These are phyloP conservation scores for Neosilurus hyrtlii DNA, from an alignment of 2,797 vertebrate genomes.

Conservation along the genomic window DNA sequence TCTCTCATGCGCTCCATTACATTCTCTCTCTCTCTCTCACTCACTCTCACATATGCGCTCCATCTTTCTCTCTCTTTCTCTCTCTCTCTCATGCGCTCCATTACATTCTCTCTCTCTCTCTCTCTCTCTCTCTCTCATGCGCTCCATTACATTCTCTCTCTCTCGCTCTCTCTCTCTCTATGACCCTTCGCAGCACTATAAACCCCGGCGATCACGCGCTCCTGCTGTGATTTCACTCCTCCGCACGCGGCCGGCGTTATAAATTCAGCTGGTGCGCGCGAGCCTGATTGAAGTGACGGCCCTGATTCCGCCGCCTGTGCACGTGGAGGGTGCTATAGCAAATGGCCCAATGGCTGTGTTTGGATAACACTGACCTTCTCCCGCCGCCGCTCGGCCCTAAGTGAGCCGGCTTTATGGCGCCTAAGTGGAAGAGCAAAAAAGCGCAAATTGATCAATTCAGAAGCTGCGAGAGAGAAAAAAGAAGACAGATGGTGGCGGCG, in stretches of 20 bases:
- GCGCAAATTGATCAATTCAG: conserved; percentile 64
- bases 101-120: conserved; percentile 24
- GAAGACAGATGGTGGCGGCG: conserved; percentile 60
- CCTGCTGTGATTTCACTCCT: conserved; percentile 65
- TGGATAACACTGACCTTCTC: conserved; percentile 84
- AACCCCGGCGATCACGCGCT: conserved; percentile 16
- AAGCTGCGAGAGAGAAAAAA: conserved; percentile 36
- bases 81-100: conserved; percentile 39
- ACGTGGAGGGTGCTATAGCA: conserved; percentile 83
- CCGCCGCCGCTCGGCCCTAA: conserved; percentile 60
- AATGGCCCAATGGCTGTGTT: conserved; percentile 83
- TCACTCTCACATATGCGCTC: no score
- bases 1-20: conserved; percentile 62
- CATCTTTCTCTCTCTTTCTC: conserved; percentile 42
- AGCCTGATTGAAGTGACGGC: conserved; percentile 81
- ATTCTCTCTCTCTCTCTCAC: conserved; percentile 38
- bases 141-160: conserved; percentile 12
- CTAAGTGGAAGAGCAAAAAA: conserved; percentile 59
- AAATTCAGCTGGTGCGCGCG: conserved; percentile 67
- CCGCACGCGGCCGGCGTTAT: conserved; percentile 64
- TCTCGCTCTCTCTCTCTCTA: conserved; percentile 17
- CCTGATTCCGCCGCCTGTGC: conserved; percentile 74
- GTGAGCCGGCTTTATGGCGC: conserved; percentile 60
- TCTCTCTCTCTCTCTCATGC: background rate
- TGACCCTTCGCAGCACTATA: background rate